Conservation (phyloP, 2,888 invertebrate species). For the Caenorhabditis panamensis region DNA sequence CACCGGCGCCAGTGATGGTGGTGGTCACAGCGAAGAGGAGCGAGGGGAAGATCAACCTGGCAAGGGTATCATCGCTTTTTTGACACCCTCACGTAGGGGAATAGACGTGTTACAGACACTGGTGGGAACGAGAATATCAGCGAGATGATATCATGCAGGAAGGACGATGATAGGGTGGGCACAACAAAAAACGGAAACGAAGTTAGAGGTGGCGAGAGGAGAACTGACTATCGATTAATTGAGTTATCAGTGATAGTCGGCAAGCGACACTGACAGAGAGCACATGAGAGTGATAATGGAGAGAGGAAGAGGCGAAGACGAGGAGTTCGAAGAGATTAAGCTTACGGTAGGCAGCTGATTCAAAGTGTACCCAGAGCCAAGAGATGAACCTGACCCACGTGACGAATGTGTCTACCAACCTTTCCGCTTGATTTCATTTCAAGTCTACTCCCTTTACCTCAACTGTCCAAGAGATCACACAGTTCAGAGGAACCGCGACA, state of each 20-base stretch:
- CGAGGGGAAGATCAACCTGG: constrained; percentile 6
- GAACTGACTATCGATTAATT: constrained; percentile 38
- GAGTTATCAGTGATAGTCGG: constrained; percentile 43
- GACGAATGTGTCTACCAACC: no score
- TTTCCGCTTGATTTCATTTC: no score
- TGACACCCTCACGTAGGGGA: constrained; percentile 11
- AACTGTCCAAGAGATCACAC: no score
- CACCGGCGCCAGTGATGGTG: constrained; percentile 29
- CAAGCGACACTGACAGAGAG: constrained; percentile 18
- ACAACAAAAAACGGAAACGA: constrained; percentile 56
- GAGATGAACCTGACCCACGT: no score
- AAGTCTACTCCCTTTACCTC: no score
- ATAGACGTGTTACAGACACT: not conserved
- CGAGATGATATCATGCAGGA: constrained; percentile 36
- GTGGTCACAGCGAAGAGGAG: not conserved
- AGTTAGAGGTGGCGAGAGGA: constrained; percentile 27
- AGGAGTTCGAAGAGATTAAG: not conserved
- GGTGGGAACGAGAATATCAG: not conserved
- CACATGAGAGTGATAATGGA: constrained; percentile 20
- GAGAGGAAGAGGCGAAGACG: constrained; percentile 12
- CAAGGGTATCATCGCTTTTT: constrained; percentile 4
- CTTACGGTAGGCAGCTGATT: not conserved
- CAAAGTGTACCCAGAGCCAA: not conserved
- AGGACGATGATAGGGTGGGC: not conserved
- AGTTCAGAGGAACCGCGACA: no score